A percentile compares a stretch with the other conserved stretches of the same genome.
These are phyloP conservation scores for Drosophila persimilis DNA, from an alignment of 1,140 invertebrate species.

Conservation along the genomic window DNA sequence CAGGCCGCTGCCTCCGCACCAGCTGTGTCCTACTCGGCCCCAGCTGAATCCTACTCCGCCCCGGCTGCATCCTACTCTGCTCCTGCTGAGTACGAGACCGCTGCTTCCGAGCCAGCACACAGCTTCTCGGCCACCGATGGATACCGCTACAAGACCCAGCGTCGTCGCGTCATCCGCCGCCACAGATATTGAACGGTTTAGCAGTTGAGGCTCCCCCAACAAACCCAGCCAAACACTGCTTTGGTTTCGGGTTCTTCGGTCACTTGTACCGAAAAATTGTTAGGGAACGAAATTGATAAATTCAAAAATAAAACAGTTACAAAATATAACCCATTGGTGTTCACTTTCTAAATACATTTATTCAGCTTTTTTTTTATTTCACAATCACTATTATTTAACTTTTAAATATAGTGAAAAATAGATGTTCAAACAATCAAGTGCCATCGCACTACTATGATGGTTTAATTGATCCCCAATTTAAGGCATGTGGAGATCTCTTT, in stretches of 20 bases:
- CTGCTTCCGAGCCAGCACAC: conserved; percentile 63
- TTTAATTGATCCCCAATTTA: too few species aligned
- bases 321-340: conserved; percentile 19
- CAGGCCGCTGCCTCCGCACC: conserved; percentile 38
- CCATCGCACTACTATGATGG: too few species aligned
- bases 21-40: conserved; percentile 42
- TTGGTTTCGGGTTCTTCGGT: conserved; percentile 35
- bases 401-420: background rate
- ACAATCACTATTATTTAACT: conserved; percentile 7
- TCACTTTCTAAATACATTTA: conserved; percentile 1
- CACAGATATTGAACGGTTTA: conserved; percentile 58
- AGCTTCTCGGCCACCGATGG: conserved; percentile 59
- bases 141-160: conserved; percentile 71
- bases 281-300: conserved; percentile 58
- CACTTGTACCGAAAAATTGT: conserved; percentile 32
- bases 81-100: conserved; percentile 59
- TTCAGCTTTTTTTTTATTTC: background rate
- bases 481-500: too few species aligned
- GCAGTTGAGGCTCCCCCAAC: conserved; percentile 43
- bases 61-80: conserved; percentile 28
- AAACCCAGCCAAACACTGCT: conserved; percentile 26
- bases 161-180: conserved; percentile 69
- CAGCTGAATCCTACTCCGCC: conserved; percentile 22
- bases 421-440: too few species aligned
- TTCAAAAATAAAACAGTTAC: conserved; percentile 31